phyloP scores from a whole-genome alignment of 1,140 invertebrate genomes.

The Drosophila subpulchrella region DNA sequence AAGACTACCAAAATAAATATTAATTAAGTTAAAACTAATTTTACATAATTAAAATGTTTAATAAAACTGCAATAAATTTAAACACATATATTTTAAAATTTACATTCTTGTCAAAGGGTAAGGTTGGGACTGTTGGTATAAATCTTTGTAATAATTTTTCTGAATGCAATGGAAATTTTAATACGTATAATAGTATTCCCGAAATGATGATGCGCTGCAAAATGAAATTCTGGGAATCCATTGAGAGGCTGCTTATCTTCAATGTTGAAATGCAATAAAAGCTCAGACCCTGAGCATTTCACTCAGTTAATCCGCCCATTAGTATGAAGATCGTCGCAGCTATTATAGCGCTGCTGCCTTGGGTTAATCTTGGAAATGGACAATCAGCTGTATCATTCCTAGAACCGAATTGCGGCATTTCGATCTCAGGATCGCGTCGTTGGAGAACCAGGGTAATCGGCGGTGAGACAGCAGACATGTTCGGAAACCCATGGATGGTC shows the following conservation, averaged over 20 bases:
- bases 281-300: neutral
- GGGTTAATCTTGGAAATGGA: neutral
- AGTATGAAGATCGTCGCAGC: slow-evolving; percentile 2
- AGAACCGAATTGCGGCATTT: neutral
- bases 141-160: no score
- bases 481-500: slow-evolving; percentile 17
- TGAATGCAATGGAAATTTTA: neutral
- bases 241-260: slow-evolving; percentile 3
- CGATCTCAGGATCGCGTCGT: no score
- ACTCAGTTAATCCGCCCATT: neutral
- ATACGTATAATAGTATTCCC: neutral
- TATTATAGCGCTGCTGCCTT: neutral
- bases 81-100: no score
- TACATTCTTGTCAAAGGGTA: no score
- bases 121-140: no score
- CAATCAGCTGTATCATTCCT: neutral
- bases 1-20: no score
- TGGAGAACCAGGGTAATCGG: neutral
- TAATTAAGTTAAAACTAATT: no score
- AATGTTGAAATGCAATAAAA: neutral
- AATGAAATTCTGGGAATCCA: neutral
- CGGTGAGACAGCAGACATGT: neutral
- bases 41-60: no score
- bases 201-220: neutral
- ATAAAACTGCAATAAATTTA: no score